Base-by-base conservation (phyloP, 2,888 invertebrate genomes). In the Brachyptera putata region DNA sequence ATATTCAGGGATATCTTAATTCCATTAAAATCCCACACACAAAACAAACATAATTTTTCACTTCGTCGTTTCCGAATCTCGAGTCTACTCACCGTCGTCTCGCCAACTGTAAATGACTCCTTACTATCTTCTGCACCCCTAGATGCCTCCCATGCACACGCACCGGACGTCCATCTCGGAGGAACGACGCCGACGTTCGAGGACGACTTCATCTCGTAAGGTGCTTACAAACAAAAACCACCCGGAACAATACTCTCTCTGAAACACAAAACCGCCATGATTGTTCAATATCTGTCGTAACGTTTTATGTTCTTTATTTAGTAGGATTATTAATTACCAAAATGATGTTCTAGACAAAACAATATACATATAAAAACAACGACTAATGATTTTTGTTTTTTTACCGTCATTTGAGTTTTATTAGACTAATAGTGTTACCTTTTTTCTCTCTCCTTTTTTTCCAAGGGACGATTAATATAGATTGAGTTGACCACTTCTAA, bases 71-170 rank as follows among this genome's bases (percentile, higher is more conserved):
- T n/a, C n/a, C n/a, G n/a, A n/a, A n/a, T n/a, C n/a, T n/a, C n/a
- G n/a, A n/a, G n/a, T n/a, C n/a, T n/a, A n/a, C n/a, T n/a, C n/a
- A n/a, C n/a, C n/a, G n/a, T n/a, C n/a, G n/a, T n/a, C n/a, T n/a
- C n/a, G n/a, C n/a, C n/a, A n/a, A n/a, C n/a, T n/a, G n/a, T n/a
- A n/a, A 30, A 30, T 30, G 30, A 11, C 30, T 30, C 30, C 30
- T 30, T n/a, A n/a, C n/a, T n/a, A n/a, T n/a, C n/a, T 53, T 13
- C 36, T 30, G 36, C 34, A 36, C 21, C 53, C 21, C 3, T 53
- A 53, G 53, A 53, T 53, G 53, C 53, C 53, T 21, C 53, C 53
- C 36, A 53, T 53, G 53, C 53, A 53, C 53, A 14, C n/a, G 16
- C 34, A 34, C 18, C 21, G 46, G 53, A 37, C 18, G 34, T 53